These are phyloP conservation scores for Loris lydekkerianus DNA, from an alignment of 2,797 vertebrate genomes.

Conservation along the genomic window DNA sequence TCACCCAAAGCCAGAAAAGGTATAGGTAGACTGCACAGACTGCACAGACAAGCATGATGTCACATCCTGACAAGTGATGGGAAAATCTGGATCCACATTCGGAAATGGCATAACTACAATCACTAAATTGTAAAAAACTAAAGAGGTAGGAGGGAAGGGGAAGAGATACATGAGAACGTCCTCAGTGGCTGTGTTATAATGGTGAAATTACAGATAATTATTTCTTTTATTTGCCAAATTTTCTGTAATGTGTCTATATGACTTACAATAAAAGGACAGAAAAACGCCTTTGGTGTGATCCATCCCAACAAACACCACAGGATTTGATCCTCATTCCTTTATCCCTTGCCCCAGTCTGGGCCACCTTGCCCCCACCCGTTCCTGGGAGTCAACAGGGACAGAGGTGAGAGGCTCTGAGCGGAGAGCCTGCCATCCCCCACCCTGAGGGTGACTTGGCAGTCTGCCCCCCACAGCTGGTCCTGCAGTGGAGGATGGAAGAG, in stretches of 20 bases:
- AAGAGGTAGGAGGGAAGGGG: neutral
- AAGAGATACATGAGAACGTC: neutral
- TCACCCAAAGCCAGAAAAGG: neutral
- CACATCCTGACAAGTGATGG: neutral
- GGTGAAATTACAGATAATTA: conserved; percentile 29
- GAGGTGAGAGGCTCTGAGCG: neutral
- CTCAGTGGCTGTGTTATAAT: neutral
- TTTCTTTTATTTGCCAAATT: conserved; percentile 42
- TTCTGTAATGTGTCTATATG: conserved; percentile 4
- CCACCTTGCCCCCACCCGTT: neutral
- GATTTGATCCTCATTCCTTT: neutral
- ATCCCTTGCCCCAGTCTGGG: neutral
- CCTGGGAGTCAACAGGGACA: neutral
- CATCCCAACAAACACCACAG: neutral
- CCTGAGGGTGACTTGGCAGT: neutral
- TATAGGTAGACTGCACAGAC: neutral
- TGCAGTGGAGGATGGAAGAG: neutral
- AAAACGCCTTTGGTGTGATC: conserved; percentile 42
- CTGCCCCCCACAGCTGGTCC: neutral
- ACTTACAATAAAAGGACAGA: conserved; percentile 10
- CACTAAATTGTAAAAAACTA: neutral
- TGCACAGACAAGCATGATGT: too few species aligned
- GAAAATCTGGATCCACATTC: neutral
- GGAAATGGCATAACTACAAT: neutral
- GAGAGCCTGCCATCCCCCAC: neutral